Percentiles rank a stretch among this genome's conserved stretches.
These are phyloP conservation scores for Molothrus ater DNA, from an alignment of 2,797 vertebrate genomes.

Conservation along the genomic window DNA sequence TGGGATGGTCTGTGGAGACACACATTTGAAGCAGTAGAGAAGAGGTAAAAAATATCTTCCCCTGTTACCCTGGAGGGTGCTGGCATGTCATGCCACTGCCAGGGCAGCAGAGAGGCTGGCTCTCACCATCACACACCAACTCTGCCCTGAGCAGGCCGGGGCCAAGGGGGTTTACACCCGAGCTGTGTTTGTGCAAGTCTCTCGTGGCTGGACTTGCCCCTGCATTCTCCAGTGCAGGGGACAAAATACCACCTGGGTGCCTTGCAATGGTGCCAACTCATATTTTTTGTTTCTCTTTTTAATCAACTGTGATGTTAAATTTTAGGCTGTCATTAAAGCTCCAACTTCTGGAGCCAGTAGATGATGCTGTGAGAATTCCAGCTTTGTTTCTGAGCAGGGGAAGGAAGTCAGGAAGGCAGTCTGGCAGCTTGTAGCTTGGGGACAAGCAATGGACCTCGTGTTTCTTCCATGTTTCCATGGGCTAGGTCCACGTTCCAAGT, in stretches of 20 bases:
- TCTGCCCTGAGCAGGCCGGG: neutral
- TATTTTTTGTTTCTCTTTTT: neutral
- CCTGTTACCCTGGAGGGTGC: neutral
- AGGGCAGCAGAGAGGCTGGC: neutral
- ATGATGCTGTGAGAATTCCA: neutral
- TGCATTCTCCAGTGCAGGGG: neutral
- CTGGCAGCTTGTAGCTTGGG: neutral
- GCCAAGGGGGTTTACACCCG: neutral
- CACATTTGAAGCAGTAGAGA: neutral
- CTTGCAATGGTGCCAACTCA: neutral
- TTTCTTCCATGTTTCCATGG: neutral
- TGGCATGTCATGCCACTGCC: neutral
- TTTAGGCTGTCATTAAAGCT: neutral
- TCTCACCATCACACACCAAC: neutral
- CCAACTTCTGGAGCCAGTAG: neutral
- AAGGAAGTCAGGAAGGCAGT: neutral
- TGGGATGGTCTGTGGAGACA: neutral
- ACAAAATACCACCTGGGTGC: neutral
- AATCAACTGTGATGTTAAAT: neutral
- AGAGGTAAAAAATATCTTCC: neutral
- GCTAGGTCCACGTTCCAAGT: neutral
- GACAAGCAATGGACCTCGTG: neutral
- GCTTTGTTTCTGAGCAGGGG: neutral
- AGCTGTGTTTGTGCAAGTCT: neutral
- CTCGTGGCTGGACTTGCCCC: neutral